Percentiles rank a stretch among this genome's conserved stretches.
These are phyloP conservation scores for Tinea trinotella DNA, from an alignment of 2,888 invertebrate genomes.

Conservation along the genomic window DNA sequence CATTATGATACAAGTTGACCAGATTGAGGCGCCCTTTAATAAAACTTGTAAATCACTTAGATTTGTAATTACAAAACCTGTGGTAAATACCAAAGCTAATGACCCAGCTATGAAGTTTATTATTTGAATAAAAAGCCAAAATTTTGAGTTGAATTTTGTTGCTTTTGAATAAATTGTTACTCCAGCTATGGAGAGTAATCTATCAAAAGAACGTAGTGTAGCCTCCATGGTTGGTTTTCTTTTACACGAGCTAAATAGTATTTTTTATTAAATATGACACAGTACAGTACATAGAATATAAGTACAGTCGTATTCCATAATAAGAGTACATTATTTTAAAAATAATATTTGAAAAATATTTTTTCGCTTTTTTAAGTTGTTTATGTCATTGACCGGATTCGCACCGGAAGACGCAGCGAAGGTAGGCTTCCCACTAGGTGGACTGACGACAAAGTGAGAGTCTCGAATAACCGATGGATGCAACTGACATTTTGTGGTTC, in stretches of 20 bases:
- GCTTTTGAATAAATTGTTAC: background rate
- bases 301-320: too few relatives aligned
- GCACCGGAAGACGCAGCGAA: too few relatives aligned
- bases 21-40: constrained; percentile 57
- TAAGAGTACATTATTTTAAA: too few relatives aligned
- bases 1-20: constrained; percentile 56
- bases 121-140: background rate
- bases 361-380: too few relatives aligned
- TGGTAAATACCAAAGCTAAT: constrained; percentile 35
- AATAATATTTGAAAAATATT: too few relatives aligned
- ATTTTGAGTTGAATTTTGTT: background rate
- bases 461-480: too few relatives aligned
- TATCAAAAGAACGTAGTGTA: background rate
- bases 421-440: too few relatives aligned
- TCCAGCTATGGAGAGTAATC: constrained; percentile 1
- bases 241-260: background rate
- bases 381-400: too few relatives aligned
- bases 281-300: too few relatives aligned
- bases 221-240: background rate
- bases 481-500: too few relatives aligned
- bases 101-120: background rate
- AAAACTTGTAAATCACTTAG: constrained; percentile 36
- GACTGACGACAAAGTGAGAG: too few relatives aligned
- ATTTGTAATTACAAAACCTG: constrained; percentile 39
- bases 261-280: background rate